Conservation (phyloP, 2,113 vertebrate species). For the Ploceus nigricollis region DNA sequence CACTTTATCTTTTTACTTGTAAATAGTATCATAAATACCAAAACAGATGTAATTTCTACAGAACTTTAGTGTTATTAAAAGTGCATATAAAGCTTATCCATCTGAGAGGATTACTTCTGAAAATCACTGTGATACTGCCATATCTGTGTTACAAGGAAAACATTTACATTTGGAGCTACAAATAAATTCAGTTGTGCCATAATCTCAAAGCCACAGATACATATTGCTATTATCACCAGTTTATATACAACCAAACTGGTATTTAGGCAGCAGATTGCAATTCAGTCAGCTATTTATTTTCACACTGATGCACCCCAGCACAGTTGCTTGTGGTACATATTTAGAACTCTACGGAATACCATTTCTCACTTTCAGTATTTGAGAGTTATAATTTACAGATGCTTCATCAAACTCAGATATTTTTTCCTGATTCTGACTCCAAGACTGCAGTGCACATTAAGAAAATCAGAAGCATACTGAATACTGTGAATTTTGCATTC, state of each 20-base stretch:
- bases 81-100: neutral
- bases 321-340: neutral
- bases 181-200: neutral
- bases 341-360: neutral
- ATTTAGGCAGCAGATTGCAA: slow-evolving; percentile 10
- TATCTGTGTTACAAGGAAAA: neutral
- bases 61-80: neutral
- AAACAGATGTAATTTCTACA: neutral
- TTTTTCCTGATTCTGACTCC: slow-evolving; percentile 1
- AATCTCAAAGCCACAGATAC: slow-evolving; percentile 2
- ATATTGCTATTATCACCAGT: neutral
- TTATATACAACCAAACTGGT: neutral
- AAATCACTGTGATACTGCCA: neutral
- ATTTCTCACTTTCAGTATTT: neutral
- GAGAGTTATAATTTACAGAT: neutral
- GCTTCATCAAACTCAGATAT: neutral
- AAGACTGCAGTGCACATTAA: slow-evolving; percentile 19
- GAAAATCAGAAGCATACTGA: slow-evolving; percentile 11
- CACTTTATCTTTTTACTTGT: neutral
- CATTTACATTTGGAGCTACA: neutral
- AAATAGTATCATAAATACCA: neutral
- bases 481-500: slow-evolving; percentile 20
- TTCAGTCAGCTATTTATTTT: slow-evolving; percentile 17
- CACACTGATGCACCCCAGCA: neutral
- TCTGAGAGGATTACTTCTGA: neutral